Evolutionary conservation across 2,113 vertebrate species (phyloP).

Genomic region (Scartelaos histophorus): DNA sequence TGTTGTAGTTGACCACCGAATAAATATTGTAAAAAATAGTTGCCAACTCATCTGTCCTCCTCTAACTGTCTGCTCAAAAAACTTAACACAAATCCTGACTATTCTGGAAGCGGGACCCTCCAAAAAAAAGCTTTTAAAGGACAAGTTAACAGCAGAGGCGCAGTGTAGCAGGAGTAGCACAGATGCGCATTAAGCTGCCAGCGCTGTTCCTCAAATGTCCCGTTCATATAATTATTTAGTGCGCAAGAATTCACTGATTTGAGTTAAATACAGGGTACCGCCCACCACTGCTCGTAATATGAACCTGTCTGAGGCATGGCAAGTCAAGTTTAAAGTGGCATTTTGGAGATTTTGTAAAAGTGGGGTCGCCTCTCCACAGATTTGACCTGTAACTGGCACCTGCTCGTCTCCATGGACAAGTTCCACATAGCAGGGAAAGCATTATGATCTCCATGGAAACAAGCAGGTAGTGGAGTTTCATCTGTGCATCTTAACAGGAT

Average conservation of each 20-base stretch:
- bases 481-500: too few relatives aligned
- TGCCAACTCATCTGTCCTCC: background rate
- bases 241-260: background rate
- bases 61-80: background rate
- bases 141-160: background rate
- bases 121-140: background rate
- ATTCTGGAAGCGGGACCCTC: background rate
- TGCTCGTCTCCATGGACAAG: too few relatives aligned
- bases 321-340: background rate
- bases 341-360: background rate
- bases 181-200: slow-evolving; percentile 4
- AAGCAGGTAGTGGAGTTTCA: too few relatives aligned
- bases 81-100: background rate
- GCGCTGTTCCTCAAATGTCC: background rate
- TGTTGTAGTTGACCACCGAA: too few relatives aligned
- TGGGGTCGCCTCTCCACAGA: too few relatives aligned
- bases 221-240: slow-evolving; percentile 1
- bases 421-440: too few relatives aligned
- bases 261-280: slow-evolving; percentile 5
- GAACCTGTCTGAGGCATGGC: background rate
- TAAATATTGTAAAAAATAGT: background rate
- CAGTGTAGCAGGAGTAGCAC: background rate
- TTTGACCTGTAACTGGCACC: too few relatives aligned
- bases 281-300: background rate
- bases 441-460: too few relatives aligned